Evolutionary conservation across 2,797 vertebrate genomes (phyloP), one percentile per base, ranked within the genome.

Genomic region (Esox masquinongy): DNA sequence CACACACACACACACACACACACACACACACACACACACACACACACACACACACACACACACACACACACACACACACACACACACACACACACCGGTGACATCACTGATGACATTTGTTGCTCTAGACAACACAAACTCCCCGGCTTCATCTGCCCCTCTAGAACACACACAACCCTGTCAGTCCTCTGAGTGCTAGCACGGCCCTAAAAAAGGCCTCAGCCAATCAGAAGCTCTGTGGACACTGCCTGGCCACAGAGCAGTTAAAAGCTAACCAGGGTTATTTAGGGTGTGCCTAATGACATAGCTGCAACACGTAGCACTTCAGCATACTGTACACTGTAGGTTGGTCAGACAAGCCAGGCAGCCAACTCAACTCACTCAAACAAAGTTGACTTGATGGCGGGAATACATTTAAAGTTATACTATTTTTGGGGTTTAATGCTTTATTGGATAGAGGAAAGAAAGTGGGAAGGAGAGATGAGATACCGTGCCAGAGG

Each of bases 101-200:
- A 78, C 59, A 83, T 83, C 74, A 86, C 24, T 50, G 6, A 79
- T 43, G 39, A 39, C 8, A 1, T 59, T n/a, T 59, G 74, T 81
- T 16, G 63, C 61, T 70, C 39, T 11, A 61, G 71, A 24, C 77
- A 22, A 77, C 69, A 6, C 68, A 29, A 70, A 74, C 61, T 22
- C 66, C 16, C 47, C 29, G 36, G 51, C 5, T 39, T 36, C 26
- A 68, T 63, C 26, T 43, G 16, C 11, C 68, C 61, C 14, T 49
- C 43, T 12, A 47, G 1, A 31, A 12, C 51, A 26, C 73, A 70
- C 75, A 72, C 64, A 74, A 22, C 64, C 51, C 43, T 2, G 71
- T 67, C 43, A 22, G 19, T 51, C 50, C 67, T 31, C 39, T 14
- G 43, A 66, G 39, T 31, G 26, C 67, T 53, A 29, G 12, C 39